Conservation (phyloP, 2,888 invertebrate genomes). For the Petrolisthes cinctipes region DNA sequence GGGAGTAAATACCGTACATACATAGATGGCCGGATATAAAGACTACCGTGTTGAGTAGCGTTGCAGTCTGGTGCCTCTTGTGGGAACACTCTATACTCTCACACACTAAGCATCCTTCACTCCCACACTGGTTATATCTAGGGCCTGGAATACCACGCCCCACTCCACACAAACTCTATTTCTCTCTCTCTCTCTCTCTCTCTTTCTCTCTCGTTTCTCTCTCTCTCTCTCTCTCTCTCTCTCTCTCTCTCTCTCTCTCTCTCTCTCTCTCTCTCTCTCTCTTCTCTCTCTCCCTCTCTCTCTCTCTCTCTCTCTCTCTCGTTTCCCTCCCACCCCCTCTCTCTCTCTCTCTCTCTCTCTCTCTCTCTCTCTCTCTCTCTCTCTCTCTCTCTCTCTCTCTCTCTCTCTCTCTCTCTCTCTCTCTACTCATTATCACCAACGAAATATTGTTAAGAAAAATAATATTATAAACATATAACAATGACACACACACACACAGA, state of each 20-base stretch:
- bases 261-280: background rate
- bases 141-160: background rate
- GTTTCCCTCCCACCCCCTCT: no score
- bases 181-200: no score
- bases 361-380: slow-evolving; percentile 18
- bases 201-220: no score
- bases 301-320: no score
- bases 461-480: background rate
- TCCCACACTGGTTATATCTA: background rate
- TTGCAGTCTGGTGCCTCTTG: background rate
- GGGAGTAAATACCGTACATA: no score
- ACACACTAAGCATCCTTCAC: background rate
- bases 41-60: background rate
- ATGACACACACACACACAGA: background rate
- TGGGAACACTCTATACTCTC: background rate
- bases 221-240: no score
- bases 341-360: no score
- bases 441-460: background rate
- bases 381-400: slow-evolving; percentile 9
- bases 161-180: no score
- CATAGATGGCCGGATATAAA: background rate
- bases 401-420: background rate
- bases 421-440: background rate
- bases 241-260: no score
- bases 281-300: background rate